Evolutionary conservation across 2,797 vertebrate species (phyloP).

Genomic region (Merluccius polli): DNA sequence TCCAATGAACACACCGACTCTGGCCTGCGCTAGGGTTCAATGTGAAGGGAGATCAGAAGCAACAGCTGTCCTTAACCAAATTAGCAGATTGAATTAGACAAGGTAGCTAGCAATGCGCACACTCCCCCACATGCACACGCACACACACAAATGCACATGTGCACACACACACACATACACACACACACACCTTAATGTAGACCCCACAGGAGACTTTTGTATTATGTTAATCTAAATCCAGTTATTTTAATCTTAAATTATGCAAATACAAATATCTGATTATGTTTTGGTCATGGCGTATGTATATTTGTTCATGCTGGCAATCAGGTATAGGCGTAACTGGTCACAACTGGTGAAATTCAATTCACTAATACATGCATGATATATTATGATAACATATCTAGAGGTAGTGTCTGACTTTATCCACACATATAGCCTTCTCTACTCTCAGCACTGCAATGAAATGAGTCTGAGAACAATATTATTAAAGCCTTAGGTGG

Average conservation of each 20-base stretch:
- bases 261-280: slow-evolving; percentile 58
- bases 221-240: slow-evolving; percentile 60
- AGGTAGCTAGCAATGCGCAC: not conserved
- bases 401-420: not conserved
- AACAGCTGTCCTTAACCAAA: slow-evolving; percentile 6
- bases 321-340: not conserved
- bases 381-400: not conserved
- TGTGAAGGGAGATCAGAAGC: slow-evolving; percentile 13
- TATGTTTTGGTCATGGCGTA: slow-evolving; percentile 14
- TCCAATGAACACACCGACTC: not conserved
- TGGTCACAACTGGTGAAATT: not conserved
- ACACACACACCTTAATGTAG: not conserved
- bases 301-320: not conserved
- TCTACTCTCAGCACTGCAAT: no score
- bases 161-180: slow-evolving; percentile 11
- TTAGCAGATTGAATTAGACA: slow-evolving; percentile 15
- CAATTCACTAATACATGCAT: not conserved
- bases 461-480: no score
- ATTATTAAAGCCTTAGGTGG: no score
- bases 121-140: slow-evolving; percentile 9
- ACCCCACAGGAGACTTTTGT: slow-evolving; percentile 28
- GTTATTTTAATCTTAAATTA: slow-evolving; percentile 63
- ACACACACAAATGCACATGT: slow-evolving; percentile 16
- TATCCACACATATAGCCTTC: not conserved
- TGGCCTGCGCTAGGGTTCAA: not conserved